Conservation (phyloP, 1,140 invertebrate species). For the Eueides isabella region DNA sequence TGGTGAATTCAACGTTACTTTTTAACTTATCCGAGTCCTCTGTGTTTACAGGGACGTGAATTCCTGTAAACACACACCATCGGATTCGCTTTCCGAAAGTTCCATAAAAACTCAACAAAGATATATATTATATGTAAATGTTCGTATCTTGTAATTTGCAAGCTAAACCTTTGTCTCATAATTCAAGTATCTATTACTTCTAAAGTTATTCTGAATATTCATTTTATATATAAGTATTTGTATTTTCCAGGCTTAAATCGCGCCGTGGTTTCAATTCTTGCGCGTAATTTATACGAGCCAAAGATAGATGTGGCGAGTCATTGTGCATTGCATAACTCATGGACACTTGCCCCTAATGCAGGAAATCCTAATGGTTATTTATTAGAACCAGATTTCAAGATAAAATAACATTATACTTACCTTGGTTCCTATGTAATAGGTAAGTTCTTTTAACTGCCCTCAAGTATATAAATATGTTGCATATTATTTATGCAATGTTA, state of each 20-base stretch:
- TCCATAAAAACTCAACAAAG: too few species aligned
- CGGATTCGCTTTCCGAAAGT: too few species aligned
- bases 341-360: constrained; percentile 16
- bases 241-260: constrained; percentile 6
- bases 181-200: background rate
- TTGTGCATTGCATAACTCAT: constrained; percentile 20
- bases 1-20: too few species aligned
- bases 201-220: constrained; percentile 5
- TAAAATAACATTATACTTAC: constrained; percentile 1
- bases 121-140: too few species aligned
- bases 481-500: too few species aligned
- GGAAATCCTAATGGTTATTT: constrained; percentile 22
- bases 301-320: constrained; percentile 21
- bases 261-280: constrained; percentile 1
- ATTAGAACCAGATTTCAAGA: constrained; percentile 18
- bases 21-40: too few species aligned
- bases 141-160: background rate
- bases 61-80: too few species aligned
- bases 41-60: too few species aligned
- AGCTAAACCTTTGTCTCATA: background rate
- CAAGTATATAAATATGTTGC: too few species aligned
- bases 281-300: constrained; percentile 17
- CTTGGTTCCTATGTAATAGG: background rate
- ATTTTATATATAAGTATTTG: constrained; percentile 9
- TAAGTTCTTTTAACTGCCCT: background rate